Percentiles rank a stretch among this genome's conserved stretches.
Conservation (phyloP, 2,113 vertebrate species). For the Cinclus mexicanus region DNA sequence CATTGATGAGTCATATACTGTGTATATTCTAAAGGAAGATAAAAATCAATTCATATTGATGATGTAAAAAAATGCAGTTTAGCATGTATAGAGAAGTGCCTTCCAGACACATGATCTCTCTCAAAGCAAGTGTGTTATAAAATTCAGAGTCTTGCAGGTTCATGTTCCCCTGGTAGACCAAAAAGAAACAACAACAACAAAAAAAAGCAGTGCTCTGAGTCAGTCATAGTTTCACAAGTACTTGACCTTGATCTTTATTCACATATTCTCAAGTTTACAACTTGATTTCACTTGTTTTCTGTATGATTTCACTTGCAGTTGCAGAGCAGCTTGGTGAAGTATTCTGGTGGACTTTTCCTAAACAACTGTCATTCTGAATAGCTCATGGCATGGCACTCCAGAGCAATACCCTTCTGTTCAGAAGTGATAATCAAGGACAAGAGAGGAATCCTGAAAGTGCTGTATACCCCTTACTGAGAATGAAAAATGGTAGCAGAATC, state of each 20-base stretch:
- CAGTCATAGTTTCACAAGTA: background rate
- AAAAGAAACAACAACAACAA: background rate
- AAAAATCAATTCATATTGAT: background rate
- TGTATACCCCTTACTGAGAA: background rate
- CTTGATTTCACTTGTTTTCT: background rate
- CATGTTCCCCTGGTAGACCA: background rate
- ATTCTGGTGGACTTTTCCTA: background rate
- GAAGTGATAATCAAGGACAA: background rate
- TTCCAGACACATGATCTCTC: background rate
- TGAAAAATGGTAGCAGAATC: background rate
- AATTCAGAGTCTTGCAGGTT: background rate
- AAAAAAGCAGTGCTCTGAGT: background rate
- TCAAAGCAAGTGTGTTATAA: background rate
- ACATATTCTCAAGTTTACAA: background rate
- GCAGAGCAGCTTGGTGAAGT: background rate
- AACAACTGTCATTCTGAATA: background rate
- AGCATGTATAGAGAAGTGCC: background rate
- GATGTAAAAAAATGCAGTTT: background rate
- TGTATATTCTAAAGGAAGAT: background rate
- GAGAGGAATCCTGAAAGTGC: background rate
- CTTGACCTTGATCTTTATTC: background rate
- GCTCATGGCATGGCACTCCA: background rate
- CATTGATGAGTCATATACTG: background rate
- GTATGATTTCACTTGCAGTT: background rate
- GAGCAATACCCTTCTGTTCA: background rate